These are phyloP conservation scores for Agelastica alni DNA, from an alignment of 2,888 invertebrate genomes.

Conservation along the genomic window DNA sequence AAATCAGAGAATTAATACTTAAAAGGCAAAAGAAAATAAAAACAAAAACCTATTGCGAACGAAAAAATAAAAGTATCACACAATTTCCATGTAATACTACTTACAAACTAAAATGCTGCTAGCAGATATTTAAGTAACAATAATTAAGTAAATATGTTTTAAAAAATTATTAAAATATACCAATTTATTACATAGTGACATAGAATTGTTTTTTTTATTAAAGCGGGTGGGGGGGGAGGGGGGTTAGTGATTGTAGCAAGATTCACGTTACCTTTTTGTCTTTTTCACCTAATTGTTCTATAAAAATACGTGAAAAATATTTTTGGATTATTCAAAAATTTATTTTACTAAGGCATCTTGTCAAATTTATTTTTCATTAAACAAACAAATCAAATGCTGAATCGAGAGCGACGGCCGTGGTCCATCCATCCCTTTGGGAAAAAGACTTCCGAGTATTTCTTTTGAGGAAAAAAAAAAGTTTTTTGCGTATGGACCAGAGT, in stretches of 20 bases:
- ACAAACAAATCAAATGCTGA: constrained; percentile 5
- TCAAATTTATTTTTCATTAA: constrained; percentile 23
- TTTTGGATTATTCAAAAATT: constrained; percentile 35
- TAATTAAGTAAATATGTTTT: constrained; percentile 43
- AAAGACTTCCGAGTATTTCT: too few relatives aligned
- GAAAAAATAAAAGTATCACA: constrained; percentile 48
- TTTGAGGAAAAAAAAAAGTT: too few relatives aligned
- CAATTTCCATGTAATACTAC: constrained; percentile 52
- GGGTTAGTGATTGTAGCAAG: too few relatives aligned
- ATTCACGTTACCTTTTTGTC: constrained; percentile 29
- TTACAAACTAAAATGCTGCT: constrained; percentile 56
- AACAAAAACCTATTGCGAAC: constrained; percentile 56
- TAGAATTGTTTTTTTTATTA: constrained; percentile 49
- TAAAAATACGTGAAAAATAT: constrained; percentile 38
- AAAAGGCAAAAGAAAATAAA: constrained; percentile 46
- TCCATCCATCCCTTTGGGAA: too few relatives aligned
- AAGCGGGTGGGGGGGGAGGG: too few relatives aligned
- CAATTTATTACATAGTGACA: constrained; percentile 52
- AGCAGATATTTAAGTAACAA: constrained; percentile 52
- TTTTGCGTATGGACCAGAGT: too few relatives aligned
- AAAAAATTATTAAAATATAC: constrained; percentile 38
- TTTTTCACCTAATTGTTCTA: constrained; percentile 31
- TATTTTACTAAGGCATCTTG: constrained; percentile 39
- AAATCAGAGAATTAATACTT: constrained; percentile 52
- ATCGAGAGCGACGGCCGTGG: constrained; percentile 17